Conservation (phyloP, 2,797 vertebrate genomes). For the Malurus leucopterus region DNA sequence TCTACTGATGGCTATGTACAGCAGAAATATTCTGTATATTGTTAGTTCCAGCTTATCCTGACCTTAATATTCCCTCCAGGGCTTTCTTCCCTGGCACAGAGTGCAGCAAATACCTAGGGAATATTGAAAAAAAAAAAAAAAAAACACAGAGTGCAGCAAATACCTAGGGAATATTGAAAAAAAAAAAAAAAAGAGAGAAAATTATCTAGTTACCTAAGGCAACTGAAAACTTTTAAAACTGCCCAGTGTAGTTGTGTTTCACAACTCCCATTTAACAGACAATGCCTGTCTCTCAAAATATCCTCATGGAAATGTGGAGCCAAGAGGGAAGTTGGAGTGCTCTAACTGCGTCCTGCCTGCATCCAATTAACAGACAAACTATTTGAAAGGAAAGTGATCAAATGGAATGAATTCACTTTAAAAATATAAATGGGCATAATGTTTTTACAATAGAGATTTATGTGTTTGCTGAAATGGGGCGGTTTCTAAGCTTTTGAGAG, state of each 20-base stretch:
- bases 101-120: conserved; percentile 34
- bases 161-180: conserved; percentile 21
- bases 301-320: neutral
- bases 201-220: conserved; percentile 57
- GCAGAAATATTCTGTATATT: conserved; percentile 43
- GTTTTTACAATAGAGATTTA: conserved; percentile 21
- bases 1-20: neutral
- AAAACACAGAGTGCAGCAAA: neutral
- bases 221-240: conserved; percentile 50
- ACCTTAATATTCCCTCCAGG: conserved; percentile 55
- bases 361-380: conserved; percentile 38
- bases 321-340: neutral
- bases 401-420: conserved; percentile 32
- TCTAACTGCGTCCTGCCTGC: conserved; percentile 29
- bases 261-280: conserved; percentile 40
- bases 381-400: conserved; percentile 55
- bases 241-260: conserved; percentile 18
- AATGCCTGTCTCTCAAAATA: conserved; percentile 49
- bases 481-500: conserved; percentile 19
- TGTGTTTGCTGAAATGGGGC: neutral
- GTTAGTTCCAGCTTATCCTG: conserved; percentile 5
- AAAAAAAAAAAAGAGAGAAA: neutral
- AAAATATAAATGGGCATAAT: conserved; percentile 27
- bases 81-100: conserved; percentile 31
- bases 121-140: neutral